Base-by-base conservation (phyloP, 2,113 vertebrate genomes). In the Eonycteris spelaea region DNA sequence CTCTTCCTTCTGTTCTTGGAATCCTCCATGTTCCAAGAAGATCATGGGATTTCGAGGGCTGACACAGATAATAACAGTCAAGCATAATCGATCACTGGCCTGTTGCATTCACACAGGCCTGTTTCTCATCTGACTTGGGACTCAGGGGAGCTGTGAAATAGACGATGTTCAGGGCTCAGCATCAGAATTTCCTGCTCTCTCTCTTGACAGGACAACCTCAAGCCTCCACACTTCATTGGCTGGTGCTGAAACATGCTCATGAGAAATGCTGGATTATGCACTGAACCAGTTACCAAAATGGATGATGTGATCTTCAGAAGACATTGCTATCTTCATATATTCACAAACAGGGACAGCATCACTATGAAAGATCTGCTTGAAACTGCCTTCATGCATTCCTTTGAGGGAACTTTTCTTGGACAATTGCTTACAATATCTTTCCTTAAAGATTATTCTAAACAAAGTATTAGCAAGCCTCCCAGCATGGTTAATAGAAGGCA, bases 371-470 rank as follows among this genome's bases (percentile, higher is more conserved):
- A 40, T 59, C 28, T 3, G 59, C 63, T 38, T 35, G 75, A 71
- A 94, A 71, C 85, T 35, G 35, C 21, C 40, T 26, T 67, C n/a
- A 2, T 53, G 35, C 4, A 13, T 16, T 51, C 78, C 38, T 74
- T 73, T 5, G 71, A 48, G 28, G 30, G 45, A 13, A 74, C 40
- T 57, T 71, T 57, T 43, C 82, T 90, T 86, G 63, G 68, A 35
- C 33, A 3, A 68, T 8, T 0, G 59, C 90, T 96, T 75, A 67
- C 7, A 3, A 38, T 15, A 75, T 70, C 48, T 96, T 96, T 95
- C 87, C 70, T 95, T 82, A 94, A 96, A 98, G 89, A 93, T 95
- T 87, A 96, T 33, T 73, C 90, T 91, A 84, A 14, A 14, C 51
- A 94, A 87, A 88, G 85, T 40, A 59, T 68, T 21, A 55, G 19